Base-by-base conservation (phyloP, 1,140 invertebrate species). In the Geopemphigus sp. region DNA sequence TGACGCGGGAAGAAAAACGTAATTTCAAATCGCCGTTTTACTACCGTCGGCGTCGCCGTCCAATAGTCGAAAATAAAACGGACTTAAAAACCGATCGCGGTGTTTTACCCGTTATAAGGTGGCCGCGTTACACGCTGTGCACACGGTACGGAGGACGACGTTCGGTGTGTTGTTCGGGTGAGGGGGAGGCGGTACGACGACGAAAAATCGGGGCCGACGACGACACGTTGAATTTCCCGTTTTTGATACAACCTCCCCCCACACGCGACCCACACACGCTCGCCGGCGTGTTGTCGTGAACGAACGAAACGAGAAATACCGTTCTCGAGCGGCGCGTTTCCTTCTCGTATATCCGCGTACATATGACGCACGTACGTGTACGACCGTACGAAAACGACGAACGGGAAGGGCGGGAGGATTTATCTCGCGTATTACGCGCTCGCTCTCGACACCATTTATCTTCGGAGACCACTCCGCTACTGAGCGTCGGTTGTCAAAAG, bases 1-100 rank as follows among this genome's bases (percentile, higher is more conserved):
- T 15, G 45, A 3, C 32, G 32, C 19, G 14, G 39, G 17, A 17
- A 12, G 66, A 68, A 68, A 68, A 68, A 68, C 24, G 39, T 50
- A 68, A 68, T 68, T 68, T 68, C 47, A 68, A 68, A 47, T 32
- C 66, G 66, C 39, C 45, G 45, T 68, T 68, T 68, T 68, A 68
- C 39, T 68, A 50, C 45, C 66, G 22, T 24, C 64, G 22, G 11
- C 11, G 64, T 24, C 15, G 53, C 15, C 15, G 53, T 54, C 53
- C 32, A 8, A 26, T 56, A 56, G 56, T 56, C 47, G 70, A 54
- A 73, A 73, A 73, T 39, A 32, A 73, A 73, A 73, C 26, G 53
- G 24, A 73, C 50, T 56, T 54, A 32, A 54, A 26, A 50, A 45
- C 39, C 39, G 39, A 45, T 73, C 24, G 24, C 17, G 19, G 14